Base-by-base conservation (phyloP, 2,797 vertebrate species). In the Danio aesculapii region DNA sequence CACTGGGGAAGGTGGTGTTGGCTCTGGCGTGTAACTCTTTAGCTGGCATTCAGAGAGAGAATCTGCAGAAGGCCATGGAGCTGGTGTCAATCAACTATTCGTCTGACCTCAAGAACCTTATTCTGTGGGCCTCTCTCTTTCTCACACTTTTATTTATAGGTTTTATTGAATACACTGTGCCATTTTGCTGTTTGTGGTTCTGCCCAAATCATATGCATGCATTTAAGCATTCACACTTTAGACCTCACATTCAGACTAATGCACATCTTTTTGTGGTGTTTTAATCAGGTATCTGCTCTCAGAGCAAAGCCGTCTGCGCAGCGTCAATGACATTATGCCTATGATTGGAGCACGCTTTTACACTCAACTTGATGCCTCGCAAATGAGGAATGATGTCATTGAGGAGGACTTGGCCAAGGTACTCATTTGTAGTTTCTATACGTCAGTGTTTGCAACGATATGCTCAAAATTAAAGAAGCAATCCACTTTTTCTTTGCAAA, bases 21-120 rank as follows among this genome's bases (percentile, higher is more conserved):
- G 97, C 98, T 81, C 92, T 99, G 93, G 97, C 98, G 62, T 99
- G 98, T 90, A 99, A 99, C 94, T 99, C 98, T 90, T 94, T 99
- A 90, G 97, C 98, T 92, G 98, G 98, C 89, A 99, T 99, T 93
- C 98, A 99, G 91, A 97, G 98, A 91, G 98, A 99, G 87, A 99
- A 98, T 92, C 94, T 99, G 87, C 98, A 99, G 92, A 99, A 99
- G 92, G 98, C 98, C 87, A 99, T 99, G 98, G 98, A 99, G 94
- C 91, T 99, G 88, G 98, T 99, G 95, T 98, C 97, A 89, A 98
- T 99, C 93, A 99, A 99, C 95, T 99, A 99, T 92, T 99, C 98
- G 86, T 99, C 98, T 90, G 98, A 99, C 94, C 95, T 99, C 93
- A 99, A 99, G 94, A 99, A 99, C 94, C 96, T 99, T 89, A 99